These are phyloP conservation scores for Ispidina picta DNA, from an alignment of 2,797 vertebrate species.

Conservation along the genomic window DNA sequence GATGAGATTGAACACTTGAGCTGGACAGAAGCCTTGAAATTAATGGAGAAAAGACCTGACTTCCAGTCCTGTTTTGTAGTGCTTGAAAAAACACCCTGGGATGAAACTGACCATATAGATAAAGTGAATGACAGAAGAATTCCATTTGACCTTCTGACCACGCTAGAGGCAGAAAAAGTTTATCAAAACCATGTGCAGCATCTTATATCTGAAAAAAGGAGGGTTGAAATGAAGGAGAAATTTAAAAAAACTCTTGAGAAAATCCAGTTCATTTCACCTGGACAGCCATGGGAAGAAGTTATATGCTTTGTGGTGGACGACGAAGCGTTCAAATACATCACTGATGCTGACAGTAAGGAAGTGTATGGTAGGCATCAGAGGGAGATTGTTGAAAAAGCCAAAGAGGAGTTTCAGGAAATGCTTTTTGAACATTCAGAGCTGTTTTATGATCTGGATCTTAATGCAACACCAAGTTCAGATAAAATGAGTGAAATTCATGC, in stretches of 20 bases:
- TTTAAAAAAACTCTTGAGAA: conserved; percentile 98
- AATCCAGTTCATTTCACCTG: conserved; percentile 94
- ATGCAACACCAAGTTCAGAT: conserved; percentile 96
- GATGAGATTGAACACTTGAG: conserved; percentile 94
- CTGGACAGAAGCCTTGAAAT: conserved; percentile 91
- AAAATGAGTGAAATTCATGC: conserved; percentile 99
- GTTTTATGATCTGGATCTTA: conserved; percentile 98
- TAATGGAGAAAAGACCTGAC: conserved; percentile 90
- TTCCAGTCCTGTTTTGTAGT: conserved; percentile 96
- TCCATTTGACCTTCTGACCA: conserved; percentile 94
- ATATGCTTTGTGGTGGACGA: conserved; percentile 98
- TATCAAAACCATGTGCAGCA: conserved; percentile 96
- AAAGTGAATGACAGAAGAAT: conserved; percentile 94
- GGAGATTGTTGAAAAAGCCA: conserved; percentile 99
- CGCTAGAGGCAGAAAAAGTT: conserved; percentile 90
- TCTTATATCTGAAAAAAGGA: conserved; percentile 92
- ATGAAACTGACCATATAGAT: conserved; percentile 96
- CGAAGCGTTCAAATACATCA: conserved; percentile 96
- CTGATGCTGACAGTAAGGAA: conserved; percentile 93
- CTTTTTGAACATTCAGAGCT: conserved; percentile 98
- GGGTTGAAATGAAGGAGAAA: conserved; percentile 96
- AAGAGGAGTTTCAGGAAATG: conserved; percentile 99
- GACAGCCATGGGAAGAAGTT: conserved; percentile 97
- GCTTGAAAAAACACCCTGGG: conserved; percentile 94
- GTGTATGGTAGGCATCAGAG: conserved; percentile 96